These are phyloP conservation scores for Muscicapa adusta DNA, from an alignment of 2,113 vertebrate species.

Conservation along the genomic window DNA sequence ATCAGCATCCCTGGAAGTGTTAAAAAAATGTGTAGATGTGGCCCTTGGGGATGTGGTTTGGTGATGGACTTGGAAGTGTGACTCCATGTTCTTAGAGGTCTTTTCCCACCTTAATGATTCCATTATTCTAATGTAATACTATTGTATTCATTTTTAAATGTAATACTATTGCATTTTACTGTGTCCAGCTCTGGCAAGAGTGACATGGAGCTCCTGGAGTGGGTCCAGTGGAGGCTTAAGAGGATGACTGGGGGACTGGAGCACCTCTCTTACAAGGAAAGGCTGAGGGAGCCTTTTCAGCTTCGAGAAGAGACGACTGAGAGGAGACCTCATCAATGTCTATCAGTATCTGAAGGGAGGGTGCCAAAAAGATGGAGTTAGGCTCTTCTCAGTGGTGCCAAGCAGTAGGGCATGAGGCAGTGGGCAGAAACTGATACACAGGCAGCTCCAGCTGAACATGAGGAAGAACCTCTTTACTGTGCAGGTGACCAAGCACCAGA, in stretches of 20 bases:
- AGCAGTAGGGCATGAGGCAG: neutral
- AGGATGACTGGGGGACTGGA: neutral
- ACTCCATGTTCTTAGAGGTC: fast-evolving
- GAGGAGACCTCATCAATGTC: neutral
- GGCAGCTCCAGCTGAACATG: neutral
- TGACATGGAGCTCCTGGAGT: neutral
- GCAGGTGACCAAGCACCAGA: fast-evolving
- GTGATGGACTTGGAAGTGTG: neutral
- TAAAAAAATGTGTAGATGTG: neutral
- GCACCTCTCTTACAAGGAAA: fast-evolving
- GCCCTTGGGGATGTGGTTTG: neutral
- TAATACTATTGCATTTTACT: neutral
- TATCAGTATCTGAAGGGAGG: too few relatives aligned
- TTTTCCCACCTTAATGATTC: neutral
- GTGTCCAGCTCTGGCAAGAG: neutral
- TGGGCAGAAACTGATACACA: fast-evolving
- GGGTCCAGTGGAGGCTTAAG: neutral
- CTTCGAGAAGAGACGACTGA: neutral
- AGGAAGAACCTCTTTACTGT: neutral
- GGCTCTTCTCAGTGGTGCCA: neutral
- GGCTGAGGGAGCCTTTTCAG: neutral
- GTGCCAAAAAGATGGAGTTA: neutral
- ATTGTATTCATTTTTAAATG: neutral
- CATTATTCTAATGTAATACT: neutral
- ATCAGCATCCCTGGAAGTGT: neutral